phyloP scores from a whole-genome alignment of 64 coral and sea anemone species.

The Dendrophyllia cribrosa region DNA sequence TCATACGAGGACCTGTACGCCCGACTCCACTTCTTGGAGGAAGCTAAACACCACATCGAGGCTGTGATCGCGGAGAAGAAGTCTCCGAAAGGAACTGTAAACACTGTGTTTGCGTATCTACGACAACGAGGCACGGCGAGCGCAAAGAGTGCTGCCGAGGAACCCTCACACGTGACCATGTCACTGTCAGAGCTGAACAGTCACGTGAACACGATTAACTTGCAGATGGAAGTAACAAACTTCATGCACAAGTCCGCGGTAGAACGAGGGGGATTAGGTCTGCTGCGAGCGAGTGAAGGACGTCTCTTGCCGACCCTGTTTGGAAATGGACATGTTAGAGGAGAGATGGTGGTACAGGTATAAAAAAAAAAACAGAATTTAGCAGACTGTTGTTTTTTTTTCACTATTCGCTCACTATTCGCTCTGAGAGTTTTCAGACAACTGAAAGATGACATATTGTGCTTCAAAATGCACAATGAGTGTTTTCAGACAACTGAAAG shows the following conservation, averaged over 20 bases:
- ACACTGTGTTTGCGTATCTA: conserved; percentile 68
- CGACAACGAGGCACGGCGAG: conserved; percentile 49
- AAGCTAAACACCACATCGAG: conserved; percentile 84
- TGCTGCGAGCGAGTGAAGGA: conserved; percentile 42
- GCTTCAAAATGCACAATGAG: no score
- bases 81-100: conserved; percentile 66
- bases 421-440: neutral
- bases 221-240: conserved; percentile 94
- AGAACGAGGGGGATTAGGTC: conserved; percentile 59
- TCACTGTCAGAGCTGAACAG: conserved; percentile 89
- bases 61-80: conserved; percentile 89
- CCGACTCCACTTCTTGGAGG: conserved; percentile 75
- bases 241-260: conserved; percentile 88
- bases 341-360: conserved; percentile 87
- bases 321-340: conserved; percentile 86
- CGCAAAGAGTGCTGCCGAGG: conserved; percentile 58
- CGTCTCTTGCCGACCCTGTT: conserved; percentile 81
- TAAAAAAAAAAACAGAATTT: neutral
- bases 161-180: conserved; percentile 65
- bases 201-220: conserved; percentile 91
- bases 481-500: no score
- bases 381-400: neutral
- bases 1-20: conserved; percentile 86
- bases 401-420: neutral
- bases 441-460: no score